A percentile compares a stretch with the other conserved stretches of the same genome.
phyloP scores from a whole-genome alignment of 2,888 invertebrate species.

The Xanthorhoe spadicearia region DNA sequence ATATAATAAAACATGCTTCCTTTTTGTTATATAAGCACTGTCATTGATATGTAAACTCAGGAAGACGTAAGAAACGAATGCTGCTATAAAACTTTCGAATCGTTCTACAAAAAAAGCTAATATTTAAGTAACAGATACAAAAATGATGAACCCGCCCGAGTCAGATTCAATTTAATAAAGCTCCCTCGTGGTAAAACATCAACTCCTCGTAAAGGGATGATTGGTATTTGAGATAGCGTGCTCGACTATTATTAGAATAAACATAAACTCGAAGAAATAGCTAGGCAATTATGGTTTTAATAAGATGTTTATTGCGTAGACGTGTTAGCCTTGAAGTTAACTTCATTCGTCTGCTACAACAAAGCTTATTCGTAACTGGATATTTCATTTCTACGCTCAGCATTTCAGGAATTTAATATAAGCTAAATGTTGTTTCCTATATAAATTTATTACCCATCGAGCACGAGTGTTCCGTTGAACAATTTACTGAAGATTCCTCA shows the following conservation, averaged over 20 bases:
- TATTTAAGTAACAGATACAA: neutral
- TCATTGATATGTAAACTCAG: too few species aligned
- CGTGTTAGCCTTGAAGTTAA: conserved; percentile 17
- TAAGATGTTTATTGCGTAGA: conserved; percentile 27
- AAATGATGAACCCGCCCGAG: neutral
- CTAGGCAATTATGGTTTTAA: conserved; percentile 24
- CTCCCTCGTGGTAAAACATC: neutral
- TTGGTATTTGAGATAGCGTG: neutral
- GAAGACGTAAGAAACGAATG: too few species aligned
- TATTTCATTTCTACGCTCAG: neutral
- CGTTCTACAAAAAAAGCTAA: too few species aligned
- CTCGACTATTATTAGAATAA: conserved; percentile 5
- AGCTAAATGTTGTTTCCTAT: neutral
- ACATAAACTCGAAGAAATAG: neutral
- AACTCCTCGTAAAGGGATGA: neutral
- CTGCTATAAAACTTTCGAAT: too few species aligned
- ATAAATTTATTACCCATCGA: neutral
- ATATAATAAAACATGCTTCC: too few species aligned
- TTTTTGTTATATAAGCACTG: too few species aligned
- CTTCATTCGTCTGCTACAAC: neutral
- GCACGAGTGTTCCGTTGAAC: neutral
- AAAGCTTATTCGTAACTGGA: neutral
- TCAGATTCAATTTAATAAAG: conserved; percentile 1
- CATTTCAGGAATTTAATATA: conserved; percentile 1
- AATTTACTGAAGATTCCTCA: neutral